Conservation (phyloP, 2,888 invertebrate genomes). For the Xanthorhoe spadicearia region DNA sequence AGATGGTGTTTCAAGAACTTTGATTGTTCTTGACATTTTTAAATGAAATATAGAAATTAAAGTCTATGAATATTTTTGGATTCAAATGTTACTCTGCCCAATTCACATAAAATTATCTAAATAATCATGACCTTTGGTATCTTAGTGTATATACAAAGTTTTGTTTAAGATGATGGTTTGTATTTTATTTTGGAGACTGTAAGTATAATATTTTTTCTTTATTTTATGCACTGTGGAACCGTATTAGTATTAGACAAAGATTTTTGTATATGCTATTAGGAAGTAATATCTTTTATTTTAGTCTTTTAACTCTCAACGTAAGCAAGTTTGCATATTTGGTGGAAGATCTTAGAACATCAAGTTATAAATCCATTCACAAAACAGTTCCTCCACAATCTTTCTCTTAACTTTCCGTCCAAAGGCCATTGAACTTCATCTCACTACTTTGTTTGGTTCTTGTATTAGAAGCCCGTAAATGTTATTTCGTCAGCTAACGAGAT, state of each 20-base stretch:
- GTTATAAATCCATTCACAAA: not conserved
- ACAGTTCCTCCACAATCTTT: not conserved
- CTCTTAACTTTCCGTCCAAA: not conserved
- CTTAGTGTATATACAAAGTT: too few relatives aligned
- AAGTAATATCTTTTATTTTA: too few relatives aligned
- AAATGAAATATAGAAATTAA: not conserved
- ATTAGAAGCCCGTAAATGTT: slow-evolving; percentile 34
- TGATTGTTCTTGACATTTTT: slow-evolving; percentile 11
- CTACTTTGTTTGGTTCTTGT: not conserved
- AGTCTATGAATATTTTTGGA: not conserved
- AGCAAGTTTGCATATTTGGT: too few relatives aligned
- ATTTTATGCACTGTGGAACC: not conserved
- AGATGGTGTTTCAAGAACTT: slow-evolving; percentile 3
- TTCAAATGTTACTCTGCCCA: too few relatives aligned
- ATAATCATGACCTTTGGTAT: too few relatives aligned
- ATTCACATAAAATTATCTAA: too few relatives aligned
- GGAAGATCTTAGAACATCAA: not conserved
- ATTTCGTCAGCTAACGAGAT: slow-evolving; percentile 34
- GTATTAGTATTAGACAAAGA: too few relatives aligned
- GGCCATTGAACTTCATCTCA: not conserved
- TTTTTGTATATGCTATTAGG: too few relatives aligned
- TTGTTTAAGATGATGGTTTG: too few relatives aligned
- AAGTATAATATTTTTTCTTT: too few relatives aligned
- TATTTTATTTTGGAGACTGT: too few relatives aligned
- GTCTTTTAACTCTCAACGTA: too few relatives aligned